Conservation (phyloP, 2,888 invertebrate species). For the Drosophila infuscata region DNA sequence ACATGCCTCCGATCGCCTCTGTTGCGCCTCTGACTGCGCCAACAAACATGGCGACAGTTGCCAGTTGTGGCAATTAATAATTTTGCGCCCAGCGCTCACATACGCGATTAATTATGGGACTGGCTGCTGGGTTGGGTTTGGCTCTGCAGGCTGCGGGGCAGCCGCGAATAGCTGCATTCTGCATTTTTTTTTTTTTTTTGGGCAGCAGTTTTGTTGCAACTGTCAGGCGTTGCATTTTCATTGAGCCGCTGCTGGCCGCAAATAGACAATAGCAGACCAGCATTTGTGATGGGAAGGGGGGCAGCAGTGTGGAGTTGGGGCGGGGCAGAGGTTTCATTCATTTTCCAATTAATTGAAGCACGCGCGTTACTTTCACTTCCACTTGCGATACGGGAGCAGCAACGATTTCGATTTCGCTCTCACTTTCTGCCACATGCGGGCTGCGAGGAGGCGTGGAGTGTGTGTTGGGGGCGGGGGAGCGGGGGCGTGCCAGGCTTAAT, state of each 20-base stretch:
- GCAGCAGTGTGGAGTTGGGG: neutral
- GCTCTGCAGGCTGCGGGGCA: constrained; percentile 1
- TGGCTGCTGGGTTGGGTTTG: neutral
- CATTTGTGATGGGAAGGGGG: neutral
- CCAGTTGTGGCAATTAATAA: constrained; percentile 84
- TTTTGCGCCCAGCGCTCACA: constrained; percentile 77
- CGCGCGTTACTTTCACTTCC: constrained; percentile 79
- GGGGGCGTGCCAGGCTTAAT: constrained; percentile 80
- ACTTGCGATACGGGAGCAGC: constrained; percentile 29
- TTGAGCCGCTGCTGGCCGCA: constrained; percentile 62
- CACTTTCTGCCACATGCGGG: constrained; percentile 71
- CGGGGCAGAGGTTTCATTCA: constrained; percentile 67
- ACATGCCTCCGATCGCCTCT: neutral
- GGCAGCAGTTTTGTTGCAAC: constrained; percentile 50
- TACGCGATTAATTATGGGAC: constrained; percentile 83
- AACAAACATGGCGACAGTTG: constrained; percentile 80
- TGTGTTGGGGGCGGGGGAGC: neutral
- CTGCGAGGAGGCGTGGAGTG: neutral
- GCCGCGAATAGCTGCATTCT: constrained; percentile 36
- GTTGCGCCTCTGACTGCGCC: constrained; percentile 31
- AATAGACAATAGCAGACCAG: constrained; percentile 67
- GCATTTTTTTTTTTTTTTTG: neutral
- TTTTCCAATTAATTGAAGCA: constrained; percentile 82
- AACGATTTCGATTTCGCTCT: constrained; percentile 59
- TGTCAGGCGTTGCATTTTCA: constrained; percentile 75